phyloP scores from a whole-genome alignment of 2,113 vertebrate genomes.

The Notothenia rossii region DNA sequence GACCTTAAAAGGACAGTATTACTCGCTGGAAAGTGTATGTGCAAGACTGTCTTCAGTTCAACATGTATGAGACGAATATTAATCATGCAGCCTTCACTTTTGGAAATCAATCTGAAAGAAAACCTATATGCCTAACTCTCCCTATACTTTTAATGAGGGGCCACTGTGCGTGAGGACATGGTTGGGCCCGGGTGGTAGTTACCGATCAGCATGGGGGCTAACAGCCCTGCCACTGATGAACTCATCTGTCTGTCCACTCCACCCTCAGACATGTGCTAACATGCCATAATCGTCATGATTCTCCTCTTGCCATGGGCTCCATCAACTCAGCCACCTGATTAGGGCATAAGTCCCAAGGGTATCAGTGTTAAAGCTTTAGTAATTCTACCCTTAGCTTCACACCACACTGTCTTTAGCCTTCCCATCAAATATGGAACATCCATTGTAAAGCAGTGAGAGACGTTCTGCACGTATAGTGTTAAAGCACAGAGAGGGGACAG shows the following conservation, averaged over 20 bases:
- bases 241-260: conserved; percentile 94
- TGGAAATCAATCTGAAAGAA: conserved; percentile 56
- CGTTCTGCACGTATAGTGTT: conserved; percentile 63
- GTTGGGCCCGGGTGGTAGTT: conserved; percentile 84
- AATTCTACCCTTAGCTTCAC: conserved; percentile 90
- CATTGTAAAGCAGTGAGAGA: conserved; percentile 66
- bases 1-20: conserved; percentile 25
- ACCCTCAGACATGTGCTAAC: conserved; percentile 93
- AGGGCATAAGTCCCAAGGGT: conserved; percentile 90
- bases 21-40: not conserved
- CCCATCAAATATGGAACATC: conserved; percentile 91
- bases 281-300: conserved; percentile 97
- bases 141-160: conserved; percentile 72
- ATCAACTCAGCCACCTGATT: conserved; percentile 92
- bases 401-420: conserved; percentile 84
- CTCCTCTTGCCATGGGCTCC: conserved; percentile 86
- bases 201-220: conserved; percentile 92
- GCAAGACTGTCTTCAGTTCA: not conserved
- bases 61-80: not conserved
- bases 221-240: conserved; percentile 95
- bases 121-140: conserved; percentile 62
- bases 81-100: not conserved
- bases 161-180: conserved; percentile 78
- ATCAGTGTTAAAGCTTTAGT: conserved; percentile 89
- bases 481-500: conserved; percentile 28